Conservation (phyloP, 2,113 vertebrate species). For the Elanus axillaris region DNA sequence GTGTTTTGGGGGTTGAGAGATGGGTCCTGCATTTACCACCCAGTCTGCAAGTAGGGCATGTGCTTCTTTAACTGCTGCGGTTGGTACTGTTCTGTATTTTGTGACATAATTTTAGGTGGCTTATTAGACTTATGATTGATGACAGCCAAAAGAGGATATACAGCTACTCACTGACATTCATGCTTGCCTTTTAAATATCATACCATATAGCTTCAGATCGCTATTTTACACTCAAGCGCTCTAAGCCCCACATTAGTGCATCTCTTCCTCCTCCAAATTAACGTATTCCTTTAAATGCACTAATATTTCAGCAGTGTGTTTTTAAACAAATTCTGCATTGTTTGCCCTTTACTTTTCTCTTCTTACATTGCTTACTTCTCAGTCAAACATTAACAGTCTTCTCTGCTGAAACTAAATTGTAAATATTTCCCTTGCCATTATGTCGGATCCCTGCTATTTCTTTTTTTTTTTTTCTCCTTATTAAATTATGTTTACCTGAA, state of each 20-base stretch:
- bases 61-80: neutral
- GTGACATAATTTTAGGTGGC: slow-evolving; percentile 73
- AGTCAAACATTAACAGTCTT: neutral
- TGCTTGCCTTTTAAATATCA: slow-evolving; percentile 74
- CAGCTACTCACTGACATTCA: slow-evolving; percentile 75
- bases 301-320: neutral
- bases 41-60: neutral
- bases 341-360: neutral
- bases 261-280: slow-evolving; percentile 29
- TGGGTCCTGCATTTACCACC: neutral
- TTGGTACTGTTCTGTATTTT: neutral
- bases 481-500: slow-evolving; percentile 86
- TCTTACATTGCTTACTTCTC: neutral
- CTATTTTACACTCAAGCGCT: slow-evolving; percentile 70
- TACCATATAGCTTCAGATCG: slow-evolving; percentile 52
- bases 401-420: slow-evolving; percentile 25
- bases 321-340: neutral
- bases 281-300: neutral
- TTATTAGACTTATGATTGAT: slow-evolving; percentile 79
- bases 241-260: slow-evolving; percentile 17
- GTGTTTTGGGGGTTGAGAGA: neutral
- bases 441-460: slow-evolving; percentile 22
- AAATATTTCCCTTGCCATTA: slow-evolving; percentile 42
- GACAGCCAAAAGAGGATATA: slow-evolving; percentile 71
- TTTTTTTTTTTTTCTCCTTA: slow-evolving; percentile 65